These are phyloP conservation scores for Dermatemys mawii DNA, from an alignment of 2,113 vertebrate genomes.

Conservation along the genomic window DNA sequence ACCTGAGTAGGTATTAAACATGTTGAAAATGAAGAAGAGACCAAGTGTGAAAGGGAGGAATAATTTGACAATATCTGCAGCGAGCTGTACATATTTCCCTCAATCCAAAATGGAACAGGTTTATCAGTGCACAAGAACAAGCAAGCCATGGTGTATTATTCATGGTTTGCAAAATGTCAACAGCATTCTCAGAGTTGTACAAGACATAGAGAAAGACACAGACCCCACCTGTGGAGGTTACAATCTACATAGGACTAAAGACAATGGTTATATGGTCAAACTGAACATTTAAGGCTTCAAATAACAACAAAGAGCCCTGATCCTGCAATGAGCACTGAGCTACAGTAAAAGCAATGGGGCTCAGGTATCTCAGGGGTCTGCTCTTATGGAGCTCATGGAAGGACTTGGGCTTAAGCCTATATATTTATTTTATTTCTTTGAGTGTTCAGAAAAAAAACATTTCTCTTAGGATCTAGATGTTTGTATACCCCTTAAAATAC, in stretches of 20 bases:
- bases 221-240: conserved; percentile 37
- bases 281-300: conserved; percentile 9
- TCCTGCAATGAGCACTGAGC: not conserved
- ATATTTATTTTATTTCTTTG: not conserved
- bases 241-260: not conserved
- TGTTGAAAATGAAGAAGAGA: conserved; percentile 66
- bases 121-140: conserved; percentile 53
- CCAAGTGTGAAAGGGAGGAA: conserved; percentile 74
- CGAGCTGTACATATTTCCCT: conserved; percentile 47
- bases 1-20: conserved; percentile 62
- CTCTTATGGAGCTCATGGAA: not conserved
- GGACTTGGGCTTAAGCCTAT: not conserved
- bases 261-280: conserved; percentile 11
- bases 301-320: not conserved
- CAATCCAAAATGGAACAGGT: conserved; percentile 62
- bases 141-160: conserved; percentile 55
- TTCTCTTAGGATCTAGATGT: no score
- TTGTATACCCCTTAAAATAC: not conserved
- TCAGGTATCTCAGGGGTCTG: not conserved
- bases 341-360: not conserved
- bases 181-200: conserved; percentile 41
- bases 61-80: conserved; percentile 74
- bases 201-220: conserved; percentile 13
- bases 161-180: conserved; percentile 53
- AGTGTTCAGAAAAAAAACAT: no score